Percentiles rank a stretch among this genome's conserved stretches.
These are phyloP conservation scores for Pharmacophagus antenor DNA, from an alignment of 2,888 invertebrate species.

Conservation along the genomic window DNA sequence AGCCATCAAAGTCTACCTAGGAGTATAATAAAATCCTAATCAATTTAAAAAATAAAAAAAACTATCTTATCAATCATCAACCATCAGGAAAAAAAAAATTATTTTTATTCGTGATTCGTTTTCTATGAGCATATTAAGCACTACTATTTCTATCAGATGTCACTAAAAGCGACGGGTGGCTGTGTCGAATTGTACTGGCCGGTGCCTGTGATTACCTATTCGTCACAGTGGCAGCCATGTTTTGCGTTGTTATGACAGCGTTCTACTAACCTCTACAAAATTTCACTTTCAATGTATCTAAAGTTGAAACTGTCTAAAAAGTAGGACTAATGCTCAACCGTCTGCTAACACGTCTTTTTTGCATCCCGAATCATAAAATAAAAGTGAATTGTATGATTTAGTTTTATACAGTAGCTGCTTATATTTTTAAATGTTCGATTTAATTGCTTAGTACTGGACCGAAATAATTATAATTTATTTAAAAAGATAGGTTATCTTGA, in stretches of 20 bases:
- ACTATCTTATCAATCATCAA: too few species aligned
- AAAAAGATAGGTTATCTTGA: too few species aligned
- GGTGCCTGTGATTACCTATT: conserved; percentile 48
- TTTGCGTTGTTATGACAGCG: conserved; percentile 53
- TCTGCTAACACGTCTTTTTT: conserved; percentile 20
- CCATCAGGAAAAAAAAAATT: too few species aligned
- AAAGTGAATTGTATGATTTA: conserved; percentile 16
- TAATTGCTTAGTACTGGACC: too few species aligned
- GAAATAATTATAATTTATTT: too few species aligned
- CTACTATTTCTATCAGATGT: conserved; percentile 32
- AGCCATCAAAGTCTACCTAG: too few species aligned
- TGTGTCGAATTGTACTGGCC: conserved; percentile 43
- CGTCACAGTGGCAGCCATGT: conserved; percentile 47
- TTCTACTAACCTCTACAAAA: conserved; percentile 54
- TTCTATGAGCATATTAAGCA: conserved; percentile 21
- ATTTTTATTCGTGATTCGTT: conserved; percentile 5
- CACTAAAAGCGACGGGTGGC: conserved; percentile 27
- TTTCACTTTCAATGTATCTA: conserved; percentile 58
- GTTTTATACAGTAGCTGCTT: conserved; percentile 9
- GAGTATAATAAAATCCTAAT: too few species aligned
- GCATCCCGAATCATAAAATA: conserved; percentile 10
- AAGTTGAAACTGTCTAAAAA: conserved; percentile 22
- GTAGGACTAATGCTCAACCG: conserved; percentile 14
- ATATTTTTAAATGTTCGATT: conserved; percentile 9
- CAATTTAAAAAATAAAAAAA: too few species aligned